Conservation (phyloP, 1,140 invertebrate genomes). For the Globodera rostochiensis region DNA sequence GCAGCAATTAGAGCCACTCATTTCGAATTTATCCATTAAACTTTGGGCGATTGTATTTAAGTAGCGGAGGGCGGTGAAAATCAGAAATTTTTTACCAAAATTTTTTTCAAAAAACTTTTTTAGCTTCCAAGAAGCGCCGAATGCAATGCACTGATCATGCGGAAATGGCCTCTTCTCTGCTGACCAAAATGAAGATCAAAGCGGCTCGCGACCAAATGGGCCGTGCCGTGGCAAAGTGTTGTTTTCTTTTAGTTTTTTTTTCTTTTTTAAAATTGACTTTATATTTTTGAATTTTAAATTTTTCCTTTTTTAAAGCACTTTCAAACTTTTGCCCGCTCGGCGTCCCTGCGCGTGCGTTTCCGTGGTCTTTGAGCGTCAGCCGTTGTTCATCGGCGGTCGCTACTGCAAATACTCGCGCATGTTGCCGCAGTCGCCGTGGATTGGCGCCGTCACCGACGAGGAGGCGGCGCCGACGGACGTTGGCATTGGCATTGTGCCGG, state of each 20-base stretch:
- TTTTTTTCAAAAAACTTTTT: background rate
- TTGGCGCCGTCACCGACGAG: slow-evolving; percentile 39
- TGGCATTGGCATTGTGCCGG: slow-evolving; percentile 17
- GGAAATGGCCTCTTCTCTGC: slow-evolving; percentile 21
- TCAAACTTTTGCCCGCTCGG: slow-evolving; percentile 42
- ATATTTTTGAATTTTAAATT: background rate
- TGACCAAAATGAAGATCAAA: slow-evolving; percentile 51
- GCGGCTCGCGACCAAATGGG: slow-evolving; percentile 38
- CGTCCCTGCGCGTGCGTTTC: slow-evolving; percentile 30
- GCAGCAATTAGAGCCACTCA: too few species aligned
- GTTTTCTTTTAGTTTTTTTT: slow-evolving; percentile 1
- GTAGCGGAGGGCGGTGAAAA: background rate
- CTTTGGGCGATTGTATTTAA: background rate
- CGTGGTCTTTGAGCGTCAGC: slow-evolving; percentile 53
- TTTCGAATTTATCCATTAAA: too few species aligned
- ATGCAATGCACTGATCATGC: background rate
- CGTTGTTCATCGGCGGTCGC: slow-evolving; percentile 56
- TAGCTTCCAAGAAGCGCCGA: slow-evolving; percentile 9
- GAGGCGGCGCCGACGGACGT: background rate
- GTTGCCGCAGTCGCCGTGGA: slow-evolving; percentile 62
- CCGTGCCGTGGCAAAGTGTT: slow-evolving; percentile 40
- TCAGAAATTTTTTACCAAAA: too few species aligned
- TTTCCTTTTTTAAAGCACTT: slow-evolving; percentile 43
- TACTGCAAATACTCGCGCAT: slow-evolving; percentile 61
- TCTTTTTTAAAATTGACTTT: background rate